Evolutionary conservation across 2,113 vertebrate species (phyloP), one percentile per base, ranked within the genome.

Genomic region (Chaenogobius annularis): DNA sequence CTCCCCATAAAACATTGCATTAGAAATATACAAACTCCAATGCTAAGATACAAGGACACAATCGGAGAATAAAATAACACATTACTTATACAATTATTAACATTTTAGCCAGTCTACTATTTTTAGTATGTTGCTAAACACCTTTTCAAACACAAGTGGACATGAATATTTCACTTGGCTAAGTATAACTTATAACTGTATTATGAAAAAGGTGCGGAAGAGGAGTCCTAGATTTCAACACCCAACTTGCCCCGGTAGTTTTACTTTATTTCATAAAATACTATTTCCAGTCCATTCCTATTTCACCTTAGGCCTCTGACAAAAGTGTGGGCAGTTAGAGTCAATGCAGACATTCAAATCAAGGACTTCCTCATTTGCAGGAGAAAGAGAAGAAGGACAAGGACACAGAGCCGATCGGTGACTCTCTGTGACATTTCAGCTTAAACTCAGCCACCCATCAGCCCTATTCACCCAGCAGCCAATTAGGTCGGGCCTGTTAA

Each of bases 401-500:
- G 75, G 82, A 72, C 62, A 58, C 68, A 64, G 80, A 69, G 78
- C 61, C 73, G 72, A 80, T 73, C 61, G 73, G 75, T 87, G 83
- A 78, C 73, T 75, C 77, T 82, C 77, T 82, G 77, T 84, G 86
- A 88, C 87, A 90, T 84, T 68, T 75, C 71, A 50, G 83, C 72
- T 84, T 74, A 61, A 75, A 90, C 78, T 75, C 77, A 84, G 69
- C 80, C 79, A 70, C 77, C 79, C 85, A 78, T 80, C 56, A 68
- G 77, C 77, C 58, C 89, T 83, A 88, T 87, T 89, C 87, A 88
- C 69, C 47, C 70, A 75, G 70, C 79, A 89, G 88, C 81, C 91
- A 93, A 93, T 93, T 92, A 91, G 85, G 83, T 87, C 76, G 68
- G 15, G 68, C 83, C 87, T 75, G 83, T 90, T 91, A 88, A 89